Base-by-base conservation (phyloP, 2,797 vertebrate genomes). In the Hyperoplus lanceolatus region DNA sequence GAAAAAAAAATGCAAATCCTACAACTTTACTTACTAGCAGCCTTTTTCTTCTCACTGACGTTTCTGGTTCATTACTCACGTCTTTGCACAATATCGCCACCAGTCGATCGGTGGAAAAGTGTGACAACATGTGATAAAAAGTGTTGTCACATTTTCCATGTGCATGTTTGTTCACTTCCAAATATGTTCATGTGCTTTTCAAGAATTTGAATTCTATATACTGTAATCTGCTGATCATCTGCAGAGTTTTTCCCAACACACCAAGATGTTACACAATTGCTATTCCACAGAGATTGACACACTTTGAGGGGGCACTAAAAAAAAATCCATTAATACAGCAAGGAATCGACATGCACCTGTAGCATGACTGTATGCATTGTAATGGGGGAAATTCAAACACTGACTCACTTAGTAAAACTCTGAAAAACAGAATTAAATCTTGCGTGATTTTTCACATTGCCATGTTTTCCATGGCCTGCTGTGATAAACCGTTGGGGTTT, bases 261-360 rank as follows among this genome's bases (percentile, higher is more conserved):
- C 70, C 77, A 84, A 77, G 53, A 60, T 73, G 71, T 84, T 87
- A 67, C 64, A 79, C 73, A 84, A 88, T 36, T 14, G 41, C 54
- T 62, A 48, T 57, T 69, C 70, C 1, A 6, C 14, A 10, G 67
- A 75, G 66, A 77, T n/a, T 60, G 54, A 72, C 65, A 75, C 64
- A 51, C 58, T 80, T 70, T 43, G 65, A 54, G 8, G 18, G 56
- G 38, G 59, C 48, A 8, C 4, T 45, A 39, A n/a, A 60, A 73
- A 73, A 69, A 65, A 73, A 70, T 75, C 45, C n/a, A 50, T 46
- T 49, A 58, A 80, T 73, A 72, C 42, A 56, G 1, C 7, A n/a
- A 50, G 16, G 1, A 38, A 53, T 39, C 13, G n/a, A 45, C 41
- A 14, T 16, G 43, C 16, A 76, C 46, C 49, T 66, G 70, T 59